Percentiles rank a stretch among this genome's conserved stretches.
Evolutionary conservation across 2,888 invertebrate species (phyloP).

Genomic region (Eledone cirrhosa): DNA sequence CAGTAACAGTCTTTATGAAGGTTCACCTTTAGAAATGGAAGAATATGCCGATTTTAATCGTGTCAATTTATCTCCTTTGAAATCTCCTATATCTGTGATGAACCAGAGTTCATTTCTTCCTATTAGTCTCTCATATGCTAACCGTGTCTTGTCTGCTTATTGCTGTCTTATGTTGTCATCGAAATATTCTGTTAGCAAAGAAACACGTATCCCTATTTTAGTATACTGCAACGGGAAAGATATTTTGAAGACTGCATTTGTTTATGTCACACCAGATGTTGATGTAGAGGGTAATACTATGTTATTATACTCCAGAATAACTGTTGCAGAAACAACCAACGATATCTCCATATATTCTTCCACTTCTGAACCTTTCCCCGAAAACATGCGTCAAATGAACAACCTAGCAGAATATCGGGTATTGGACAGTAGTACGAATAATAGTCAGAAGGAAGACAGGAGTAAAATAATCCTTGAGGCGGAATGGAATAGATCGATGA

Average conservation of each 20-base stretch:
- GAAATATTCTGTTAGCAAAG: background rate
- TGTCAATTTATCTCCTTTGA: background rate
- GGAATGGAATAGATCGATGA: conserved; percentile 42
- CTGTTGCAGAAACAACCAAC: conserved; percentile 30
- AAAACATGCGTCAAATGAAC: background rate
- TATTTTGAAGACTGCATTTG: conserved; percentile 39
- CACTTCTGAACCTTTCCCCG: background rate
- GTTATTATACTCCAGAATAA: conserved; percentile 39
- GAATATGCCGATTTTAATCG: background rate
- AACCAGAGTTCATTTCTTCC: background rate
- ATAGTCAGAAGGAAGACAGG: conserved; percentile 34
- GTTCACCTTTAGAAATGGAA: conserved; percentile 4
- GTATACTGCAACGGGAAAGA: conserved; percentile 46
- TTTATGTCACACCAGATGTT: conserved; percentile 35
- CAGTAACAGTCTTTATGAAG: background rate
- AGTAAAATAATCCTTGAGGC: conserved; percentile 45
- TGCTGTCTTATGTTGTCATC: background rate
- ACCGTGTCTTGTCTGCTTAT: background rate
- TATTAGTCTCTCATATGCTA: background rate
- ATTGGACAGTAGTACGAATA: conserved; percentile 28
- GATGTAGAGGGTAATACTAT: conserved; percentile 36
- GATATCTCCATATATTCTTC: background rate
- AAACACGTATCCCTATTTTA: conserved; percentile 37
- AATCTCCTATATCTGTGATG: background rate
- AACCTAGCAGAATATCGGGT: conserved; percentile 33